Percentiles rank a stretch among this genome's conserved stretches.
Evolutionary conservation across 1,140 invertebrate species (phyloP).

Genomic region (Rhopalosiphum padi): DNA sequence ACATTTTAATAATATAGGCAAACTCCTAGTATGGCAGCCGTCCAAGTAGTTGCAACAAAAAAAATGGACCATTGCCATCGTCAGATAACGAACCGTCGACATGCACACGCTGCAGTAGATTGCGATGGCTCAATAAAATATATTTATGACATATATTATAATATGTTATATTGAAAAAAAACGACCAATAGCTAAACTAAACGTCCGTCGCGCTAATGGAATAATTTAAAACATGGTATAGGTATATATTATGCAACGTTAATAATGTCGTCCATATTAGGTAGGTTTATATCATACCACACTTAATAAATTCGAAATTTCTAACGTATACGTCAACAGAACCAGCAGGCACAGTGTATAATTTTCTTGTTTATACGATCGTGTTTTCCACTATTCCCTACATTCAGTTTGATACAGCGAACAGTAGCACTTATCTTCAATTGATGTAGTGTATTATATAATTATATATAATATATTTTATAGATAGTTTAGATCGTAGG

Average conservation of each 20-base stretch:
- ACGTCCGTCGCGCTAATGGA: neutral
- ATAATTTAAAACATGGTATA: neutral
- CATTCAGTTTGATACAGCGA: neutral
- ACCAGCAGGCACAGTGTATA: neutral
- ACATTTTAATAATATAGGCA: neutral
- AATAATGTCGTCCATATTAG: neutral
- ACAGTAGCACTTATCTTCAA: neutral
- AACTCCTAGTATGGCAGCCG: neutral
- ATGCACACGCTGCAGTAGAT: neutral
- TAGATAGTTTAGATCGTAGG: too few relatives aligned
- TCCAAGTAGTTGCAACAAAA: neutral
- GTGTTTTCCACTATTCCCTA: neutral
- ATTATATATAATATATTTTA: neutral
- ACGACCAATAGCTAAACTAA: neutral
- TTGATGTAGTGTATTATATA: neutral
- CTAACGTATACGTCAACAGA: neutral
- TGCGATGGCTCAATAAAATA: neutral
- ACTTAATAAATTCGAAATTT: neutral
- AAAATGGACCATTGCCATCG: slow-evolving; percentile 1
- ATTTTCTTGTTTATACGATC: neutral
- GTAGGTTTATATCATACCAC: neutral
- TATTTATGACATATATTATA: neutral
- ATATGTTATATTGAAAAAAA: neutral
- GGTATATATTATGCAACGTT: neutral
- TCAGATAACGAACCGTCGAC: neutral